Evolutionary conservation across 2,797 vertebrate species (phyloP).

Genomic region (Orestias chungarensis): DNA sequence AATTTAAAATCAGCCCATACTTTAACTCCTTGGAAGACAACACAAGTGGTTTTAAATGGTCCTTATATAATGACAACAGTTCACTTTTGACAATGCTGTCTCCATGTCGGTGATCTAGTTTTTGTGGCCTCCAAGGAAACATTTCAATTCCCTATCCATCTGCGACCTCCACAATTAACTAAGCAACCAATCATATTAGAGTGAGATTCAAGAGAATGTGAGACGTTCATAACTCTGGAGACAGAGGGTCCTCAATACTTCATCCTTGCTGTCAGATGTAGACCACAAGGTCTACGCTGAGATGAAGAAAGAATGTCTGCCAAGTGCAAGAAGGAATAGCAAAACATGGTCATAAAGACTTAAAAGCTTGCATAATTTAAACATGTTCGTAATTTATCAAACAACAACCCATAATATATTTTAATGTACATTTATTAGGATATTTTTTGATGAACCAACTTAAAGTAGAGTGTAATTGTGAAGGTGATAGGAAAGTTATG

Average conservation of each 20-base stretch:
- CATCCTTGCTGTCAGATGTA: constrained; percentile 55
- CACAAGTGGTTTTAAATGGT: constrained; percentile 30
- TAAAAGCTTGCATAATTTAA: background rate
- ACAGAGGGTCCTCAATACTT: constrained; percentile 71
- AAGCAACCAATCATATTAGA: constrained; percentile 68
- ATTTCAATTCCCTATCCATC: constrained; percentile 64
- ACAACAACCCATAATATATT: background rate
- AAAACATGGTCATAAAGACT: background rate
- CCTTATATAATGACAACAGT: constrained; percentile 44
- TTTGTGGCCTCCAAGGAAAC: constrained; percentile 66
- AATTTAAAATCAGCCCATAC: constrained; percentile 14
- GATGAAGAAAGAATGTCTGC: constrained; percentile 31
- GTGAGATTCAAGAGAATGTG: constrained; percentile 59
- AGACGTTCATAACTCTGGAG: constrained; percentile 68
- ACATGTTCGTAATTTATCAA: no score
- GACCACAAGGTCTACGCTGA: constrained; percentile 35
- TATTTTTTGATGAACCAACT: background rate
- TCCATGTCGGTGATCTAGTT: constrained; percentile 73
- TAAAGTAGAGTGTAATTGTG: background rate
- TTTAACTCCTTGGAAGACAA: constrained; percentile 28
- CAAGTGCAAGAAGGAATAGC: background rate
- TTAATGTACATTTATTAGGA: background rate
- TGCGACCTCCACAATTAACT: constrained; percentile 74
- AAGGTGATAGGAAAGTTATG: background rate
- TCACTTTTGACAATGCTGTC: constrained; percentile 61